Evolutionary conservation across 23 tunicate genomes (phyloP).

Genomic region (Halocynthia aurantium): DNA sequence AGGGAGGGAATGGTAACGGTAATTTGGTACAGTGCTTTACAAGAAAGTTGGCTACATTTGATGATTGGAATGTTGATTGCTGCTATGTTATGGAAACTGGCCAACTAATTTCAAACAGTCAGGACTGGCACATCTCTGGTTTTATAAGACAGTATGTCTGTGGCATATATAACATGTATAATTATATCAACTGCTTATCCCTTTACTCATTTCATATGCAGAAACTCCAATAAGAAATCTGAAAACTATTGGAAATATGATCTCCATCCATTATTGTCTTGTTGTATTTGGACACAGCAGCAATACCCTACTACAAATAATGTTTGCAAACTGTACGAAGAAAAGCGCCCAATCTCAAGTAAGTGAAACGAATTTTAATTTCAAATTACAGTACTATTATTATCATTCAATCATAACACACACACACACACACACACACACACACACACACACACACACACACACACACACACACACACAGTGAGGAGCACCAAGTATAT

Average conservation of each 20-base stretch:
- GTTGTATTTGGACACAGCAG: conserved; percentile 30
- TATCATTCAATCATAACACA: too few species aligned
- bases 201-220: neutral
- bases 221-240: conserved; percentile 27
- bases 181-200: neutral
- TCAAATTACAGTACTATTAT: too few species aligned
- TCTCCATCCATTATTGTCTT: conserved; percentile 38
- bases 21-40: conserved; percentile 37
- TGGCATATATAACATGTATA: neutral
- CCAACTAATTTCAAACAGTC: conserved; percentile 20
- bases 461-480: too few species aligned
- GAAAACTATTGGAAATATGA: conserved; percentile 28
- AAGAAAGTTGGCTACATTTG: conserved; percentile 12
- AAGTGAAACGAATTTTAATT: neutral
- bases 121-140: conserved; percentile 62
- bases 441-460: too few species aligned
- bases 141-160: conserved; percentile 52
- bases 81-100: conserved; percentile 34
- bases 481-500: too few species aligned
- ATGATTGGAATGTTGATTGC: conserved; percentile 92
- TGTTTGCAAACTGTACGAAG: conserved; percentile 33
- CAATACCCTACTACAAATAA: neutral
- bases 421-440: too few species aligned
- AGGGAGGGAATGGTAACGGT: too few species aligned
- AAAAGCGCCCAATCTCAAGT: conserved; percentile 58